phyloP scores from a whole-genome alignment of 2,797 vertebrate species.

The Mormyrops boulengeri region DNA sequence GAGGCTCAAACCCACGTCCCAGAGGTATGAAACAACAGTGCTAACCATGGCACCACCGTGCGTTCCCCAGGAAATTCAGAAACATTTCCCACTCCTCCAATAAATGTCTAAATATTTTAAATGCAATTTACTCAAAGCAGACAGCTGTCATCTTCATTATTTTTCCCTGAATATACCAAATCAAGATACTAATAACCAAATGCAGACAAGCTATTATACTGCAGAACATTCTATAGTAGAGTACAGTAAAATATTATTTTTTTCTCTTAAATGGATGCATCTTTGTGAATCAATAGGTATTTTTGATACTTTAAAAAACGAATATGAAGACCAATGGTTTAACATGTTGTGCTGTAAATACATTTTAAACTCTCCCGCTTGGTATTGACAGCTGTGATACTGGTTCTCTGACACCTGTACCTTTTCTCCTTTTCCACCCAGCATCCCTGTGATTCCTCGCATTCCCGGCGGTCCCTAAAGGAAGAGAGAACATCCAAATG shows the following conservation, averaged over 20 bases:
- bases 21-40: neutral
- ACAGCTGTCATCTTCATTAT: neutral
- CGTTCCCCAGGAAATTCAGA: neutral
- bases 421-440: slow-evolving; percentile 79
- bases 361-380: neutral
- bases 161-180: neutral
- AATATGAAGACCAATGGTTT: neutral
- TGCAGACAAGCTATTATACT: neutral
- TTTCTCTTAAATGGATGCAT: neutral
- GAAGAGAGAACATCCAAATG: slow-evolving; percentile 5
- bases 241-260: neutral
- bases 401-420: slow-evolving; percentile 53
- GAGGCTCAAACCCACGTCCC: neutral
- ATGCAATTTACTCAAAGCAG: neutral
- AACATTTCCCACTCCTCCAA: neutral
- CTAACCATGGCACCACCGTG: neutral
- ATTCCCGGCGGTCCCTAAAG: slow-evolving; percentile 80
- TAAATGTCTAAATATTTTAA: neutral
- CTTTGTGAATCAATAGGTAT: neutral
- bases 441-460: slow-evolving; percentile 80
- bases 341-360: neutral
- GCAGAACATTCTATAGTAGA: neutral
- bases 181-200: neutral
- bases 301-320: neutral
- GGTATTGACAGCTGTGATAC: neutral